Evolutionary conservation across 2,113 vertebrate species (phyloP).

Genomic region (Mobula hypostoma): DNA sequence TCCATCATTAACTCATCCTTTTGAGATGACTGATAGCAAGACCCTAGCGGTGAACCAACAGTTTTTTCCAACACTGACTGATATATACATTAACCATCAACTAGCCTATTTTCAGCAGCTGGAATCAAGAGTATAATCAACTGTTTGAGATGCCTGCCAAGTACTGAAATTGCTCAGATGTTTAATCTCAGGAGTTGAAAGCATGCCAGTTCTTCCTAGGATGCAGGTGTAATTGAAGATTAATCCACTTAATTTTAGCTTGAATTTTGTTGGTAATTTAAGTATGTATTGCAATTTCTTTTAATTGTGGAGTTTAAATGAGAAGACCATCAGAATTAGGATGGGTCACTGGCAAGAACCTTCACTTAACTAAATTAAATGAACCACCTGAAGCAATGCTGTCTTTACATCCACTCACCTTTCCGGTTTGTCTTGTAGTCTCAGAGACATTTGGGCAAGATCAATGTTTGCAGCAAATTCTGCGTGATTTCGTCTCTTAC

Average conservation of each 20-base stretch:
- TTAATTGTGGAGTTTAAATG: neutral
- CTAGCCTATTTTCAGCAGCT: constrained; percentile 10
- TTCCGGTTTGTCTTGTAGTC: neutral
- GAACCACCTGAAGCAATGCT: neutral
- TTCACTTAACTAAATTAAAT: neutral
- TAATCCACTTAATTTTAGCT: neutral
- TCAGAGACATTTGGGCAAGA: neutral
- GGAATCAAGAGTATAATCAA: neutral
- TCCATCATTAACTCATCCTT: neutral
- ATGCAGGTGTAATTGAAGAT: constrained; percentile 9
- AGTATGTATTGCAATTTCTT: neutral
- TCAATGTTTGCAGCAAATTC: neutral
- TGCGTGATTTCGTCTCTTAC: neutral
- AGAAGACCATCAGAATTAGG: neutral
- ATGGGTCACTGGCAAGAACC: neutral
- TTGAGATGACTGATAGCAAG: neutral
- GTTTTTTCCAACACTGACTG: neutral
- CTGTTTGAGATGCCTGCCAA: neutral
- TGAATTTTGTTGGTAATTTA: neutral
- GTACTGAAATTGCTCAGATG: neutral
- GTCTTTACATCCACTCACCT: neutral
- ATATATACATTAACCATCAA: neutral
- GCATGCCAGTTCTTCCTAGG: neutral
- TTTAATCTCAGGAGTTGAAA: constrained; percentile 9
- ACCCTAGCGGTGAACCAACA: neutral